These are phyloP conservation scores for Aleiodes testaceus DNA, from an alignment of 2,888 invertebrate genomes.

Conservation along the genomic window DNA sequence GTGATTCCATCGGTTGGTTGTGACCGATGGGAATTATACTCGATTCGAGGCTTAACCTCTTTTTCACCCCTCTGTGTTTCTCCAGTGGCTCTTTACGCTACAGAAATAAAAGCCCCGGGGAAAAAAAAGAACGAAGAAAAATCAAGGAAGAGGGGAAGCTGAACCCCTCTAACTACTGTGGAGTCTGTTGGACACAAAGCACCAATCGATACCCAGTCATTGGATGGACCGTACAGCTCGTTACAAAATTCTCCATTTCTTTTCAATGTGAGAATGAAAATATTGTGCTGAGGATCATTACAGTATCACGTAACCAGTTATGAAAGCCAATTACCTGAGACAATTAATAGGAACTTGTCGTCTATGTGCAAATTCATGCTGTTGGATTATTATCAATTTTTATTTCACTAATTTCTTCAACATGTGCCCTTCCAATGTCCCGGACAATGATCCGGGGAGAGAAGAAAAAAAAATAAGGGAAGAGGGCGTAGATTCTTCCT, in stretches of 20 bases:
- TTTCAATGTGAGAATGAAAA: too few relatives aligned
- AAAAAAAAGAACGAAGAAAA: constrained; percentile 27
- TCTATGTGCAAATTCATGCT: not conserved
- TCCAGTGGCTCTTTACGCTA: constrained; percentile 14
- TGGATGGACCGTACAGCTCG: constrained; percentile 64
- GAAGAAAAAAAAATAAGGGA: constrained; percentile 25
- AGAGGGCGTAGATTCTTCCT: constrained; percentile 41
- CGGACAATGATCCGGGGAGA: constrained; percentile 36
- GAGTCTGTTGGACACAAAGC: constrained; percentile 53
- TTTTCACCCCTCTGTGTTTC: constrained; percentile 35
- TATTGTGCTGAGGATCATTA: too few relatives aligned
- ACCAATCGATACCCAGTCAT: constrained; percentile 63
- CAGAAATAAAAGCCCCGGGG: constrained; percentile 16
- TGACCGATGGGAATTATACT: constrained; percentile 26
- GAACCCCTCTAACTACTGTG: constrained; percentile 46
- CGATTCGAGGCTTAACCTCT: constrained; percentile 38
- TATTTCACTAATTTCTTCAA: not conserved
- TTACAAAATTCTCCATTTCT: constrained; percentile 54
- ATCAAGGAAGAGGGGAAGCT: constrained; percentile 48
- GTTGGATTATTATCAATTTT: constrained; percentile 13
- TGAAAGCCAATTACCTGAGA: constrained; percentile 35
- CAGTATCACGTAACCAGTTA: too few relatives aligned
- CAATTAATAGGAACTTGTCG: constrained; percentile 54
- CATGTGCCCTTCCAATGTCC: constrained; percentile 2
- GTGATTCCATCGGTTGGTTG: constrained; percentile 22